Percentiles rank a stretch among this genome's conserved stretches.
Conservation (phyloP, 2,888 invertebrate species). For the Argyra leucocephala region DNA sequence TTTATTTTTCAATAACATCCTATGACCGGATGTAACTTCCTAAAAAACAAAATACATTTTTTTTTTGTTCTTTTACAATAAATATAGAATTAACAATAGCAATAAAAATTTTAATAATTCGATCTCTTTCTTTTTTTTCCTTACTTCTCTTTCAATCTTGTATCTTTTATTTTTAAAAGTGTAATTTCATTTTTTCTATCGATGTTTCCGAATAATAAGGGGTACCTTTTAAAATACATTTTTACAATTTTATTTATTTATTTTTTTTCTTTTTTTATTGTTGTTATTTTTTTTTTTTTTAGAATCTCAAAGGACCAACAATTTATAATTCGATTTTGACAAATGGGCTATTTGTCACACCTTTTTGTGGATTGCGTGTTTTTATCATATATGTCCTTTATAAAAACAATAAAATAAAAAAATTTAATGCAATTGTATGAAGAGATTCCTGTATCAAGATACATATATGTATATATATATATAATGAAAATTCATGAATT, state of each 20-base stretch:
- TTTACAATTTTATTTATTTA: not conserved
- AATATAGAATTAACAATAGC: not conserved
- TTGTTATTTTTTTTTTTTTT: not conserved
- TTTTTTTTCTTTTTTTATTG: not conserved
- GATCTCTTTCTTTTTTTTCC: not conserved
- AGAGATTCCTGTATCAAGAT: too few species aligned
- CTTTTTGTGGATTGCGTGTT: not conserved
- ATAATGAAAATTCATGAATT: too few species aligned
- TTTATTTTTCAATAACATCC: not conserved
- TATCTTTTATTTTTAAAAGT: too few species aligned
- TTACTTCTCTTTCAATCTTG: not conserved
- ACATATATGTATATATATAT: too few species aligned
- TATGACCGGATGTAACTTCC: conserved; percentile 10
- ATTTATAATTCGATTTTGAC: not conserved
- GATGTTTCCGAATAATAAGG: not conserved
- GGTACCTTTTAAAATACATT: not conserved
- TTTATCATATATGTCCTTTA: not conserved
- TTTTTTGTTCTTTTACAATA: not conserved
- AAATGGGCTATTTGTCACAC: conserved; percentile 5
- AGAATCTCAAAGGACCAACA: not conserved
- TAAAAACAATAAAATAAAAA: too few species aligned
- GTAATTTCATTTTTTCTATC: not conserved
- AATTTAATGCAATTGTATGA: too few species aligned
- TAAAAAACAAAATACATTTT: not conserved
- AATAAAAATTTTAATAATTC: not conserved